Conservation (phyloP, 2,797 vertebrate species). For the Antrozous pallidus region DNA sequence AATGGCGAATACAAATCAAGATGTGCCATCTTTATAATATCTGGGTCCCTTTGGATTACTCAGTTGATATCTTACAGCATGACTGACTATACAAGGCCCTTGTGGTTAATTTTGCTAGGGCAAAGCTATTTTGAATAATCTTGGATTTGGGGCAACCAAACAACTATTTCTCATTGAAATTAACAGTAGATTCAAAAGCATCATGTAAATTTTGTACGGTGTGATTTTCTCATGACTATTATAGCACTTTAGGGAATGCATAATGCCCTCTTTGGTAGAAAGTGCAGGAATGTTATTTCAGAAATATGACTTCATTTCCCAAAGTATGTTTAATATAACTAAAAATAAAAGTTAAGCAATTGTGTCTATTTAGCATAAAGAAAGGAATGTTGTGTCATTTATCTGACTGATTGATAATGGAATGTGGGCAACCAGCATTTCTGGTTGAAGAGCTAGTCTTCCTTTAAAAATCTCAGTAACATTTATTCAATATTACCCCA, state of each 20-base stretch:
- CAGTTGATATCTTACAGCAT: background rate
- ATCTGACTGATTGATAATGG: background rate
- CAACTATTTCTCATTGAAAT: background rate
- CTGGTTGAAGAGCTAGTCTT: background rate
- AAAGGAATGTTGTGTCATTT: background rate
- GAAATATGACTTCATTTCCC: conserved; percentile 64
- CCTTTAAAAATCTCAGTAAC: background rate
- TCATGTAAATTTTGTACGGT: background rate
- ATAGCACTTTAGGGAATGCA: conserved; percentile 12
- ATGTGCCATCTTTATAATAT: background rate
- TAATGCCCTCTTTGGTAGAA: background rate
- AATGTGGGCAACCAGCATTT: background rate
- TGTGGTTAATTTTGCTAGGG: background rate
- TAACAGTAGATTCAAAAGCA: background rate
- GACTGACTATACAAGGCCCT: background rate
- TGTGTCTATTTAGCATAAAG: background rate
- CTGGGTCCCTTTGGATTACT: background rate
- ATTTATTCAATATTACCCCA: background rate
- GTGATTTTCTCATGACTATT: background rate
- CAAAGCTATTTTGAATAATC: background rate
- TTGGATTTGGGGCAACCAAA: conserved; percentile 13
- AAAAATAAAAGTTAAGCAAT: conserved; percentile 56
- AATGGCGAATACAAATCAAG: background rate
- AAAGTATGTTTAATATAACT: conserved; percentile 28
- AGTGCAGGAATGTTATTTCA: conserved; percentile 28